Evolutionary conservation across 2,888 invertebrate species (phyloP), one percentile per base, ranked within the genome.

Genomic region (Oxycera nigricornis): DNA sequence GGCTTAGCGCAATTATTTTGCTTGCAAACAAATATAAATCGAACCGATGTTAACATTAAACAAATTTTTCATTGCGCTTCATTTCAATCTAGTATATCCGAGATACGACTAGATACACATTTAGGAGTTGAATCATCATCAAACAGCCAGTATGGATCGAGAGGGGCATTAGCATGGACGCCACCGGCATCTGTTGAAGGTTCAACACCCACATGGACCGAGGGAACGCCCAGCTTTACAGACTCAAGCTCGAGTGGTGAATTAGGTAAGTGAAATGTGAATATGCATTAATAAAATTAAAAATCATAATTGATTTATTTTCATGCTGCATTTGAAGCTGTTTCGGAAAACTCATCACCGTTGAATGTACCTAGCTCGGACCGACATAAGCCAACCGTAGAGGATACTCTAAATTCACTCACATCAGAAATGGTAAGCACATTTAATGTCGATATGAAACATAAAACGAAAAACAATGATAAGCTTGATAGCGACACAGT

Each of bases 121-220:
- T 80, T 85, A 79, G 84, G 82, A 73, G 84, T 85, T 78, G 86
- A 85, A 78, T 84, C 84, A 72, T 83, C 84, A 72, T 82, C 83
- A 75, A 87, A 87, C 79, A 88, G 87, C 79, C 87, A 87, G 74
- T 85, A 85, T 79, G 82, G 89, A 80, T 90, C 90, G 39, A 81
- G 85, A 65, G 86, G 86, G 74, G 86, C 85, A 35, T 78, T 86
- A 77, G 84, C 86, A 78, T 94, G 94, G 94, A 94, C 94, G 20
- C 94, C 94, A 26, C 94, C 94, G 1, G 91, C 93, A 62, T 94
- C 94, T 59, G 92, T 93, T 73, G 94, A 95, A 85, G 94, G 94
- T 50, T 94, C 94, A 6, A 97, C 97, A 46, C 97, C 97, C n/a
- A 97, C 97, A 55, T 97, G 97, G 94, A 97, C 97, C 62, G 97